Percentiles rank a stretch among this genome's conserved stretches.
These are phyloP conservation scores for Caenorhabditis parvicauda DNA, from an alignment of 2,888 invertebrate species.

Conservation along the genomic window DNA sequence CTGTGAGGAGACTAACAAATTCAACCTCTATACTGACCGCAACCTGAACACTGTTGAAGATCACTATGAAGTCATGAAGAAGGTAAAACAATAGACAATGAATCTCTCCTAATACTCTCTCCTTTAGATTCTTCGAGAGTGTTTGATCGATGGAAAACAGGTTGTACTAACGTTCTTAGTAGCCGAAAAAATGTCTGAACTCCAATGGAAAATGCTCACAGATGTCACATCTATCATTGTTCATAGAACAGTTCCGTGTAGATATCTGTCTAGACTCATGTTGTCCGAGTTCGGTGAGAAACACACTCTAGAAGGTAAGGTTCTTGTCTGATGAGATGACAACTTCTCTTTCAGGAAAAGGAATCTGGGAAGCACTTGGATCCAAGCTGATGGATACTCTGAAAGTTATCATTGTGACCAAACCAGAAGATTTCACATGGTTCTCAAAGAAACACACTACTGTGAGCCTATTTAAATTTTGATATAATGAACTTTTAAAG, in stretches of 20 bases:
- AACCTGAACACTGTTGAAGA: no score
- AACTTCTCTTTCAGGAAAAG: no score
- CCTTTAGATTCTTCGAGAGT: conserved; percentile 11
- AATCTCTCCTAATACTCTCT: not conserved
- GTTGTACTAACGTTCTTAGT: conserved; percentile 6
- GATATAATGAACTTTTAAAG: no score
- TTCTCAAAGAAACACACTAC: no score
- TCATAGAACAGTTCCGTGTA: conserved; percentile 11
- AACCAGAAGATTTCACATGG: conserved; percentile 19
- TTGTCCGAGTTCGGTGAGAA: conserved; percentile 31
- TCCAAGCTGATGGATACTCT: conserved; percentile 8
- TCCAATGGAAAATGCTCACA: conserved; percentile 1
- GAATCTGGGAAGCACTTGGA: conserved; percentile 20
- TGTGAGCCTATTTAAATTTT: no score
- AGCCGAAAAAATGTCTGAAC: not conserved
- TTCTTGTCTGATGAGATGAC: no score
- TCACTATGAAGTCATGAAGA: conserved; percentile 1
- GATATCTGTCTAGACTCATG: conserved; percentile 18
- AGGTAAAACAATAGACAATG: not conserved
- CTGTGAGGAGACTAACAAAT: no score
- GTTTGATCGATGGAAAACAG: conserved; percentile 18
- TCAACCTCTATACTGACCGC: no score
- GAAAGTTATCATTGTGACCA: conserved; percentile 7
- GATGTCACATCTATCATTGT: conserved; percentile 15
- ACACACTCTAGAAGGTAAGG: conserved; percentile 27